Conservation (phyloP, 1,140 invertebrate genomes). For the Ostrea edulis region DNA sequence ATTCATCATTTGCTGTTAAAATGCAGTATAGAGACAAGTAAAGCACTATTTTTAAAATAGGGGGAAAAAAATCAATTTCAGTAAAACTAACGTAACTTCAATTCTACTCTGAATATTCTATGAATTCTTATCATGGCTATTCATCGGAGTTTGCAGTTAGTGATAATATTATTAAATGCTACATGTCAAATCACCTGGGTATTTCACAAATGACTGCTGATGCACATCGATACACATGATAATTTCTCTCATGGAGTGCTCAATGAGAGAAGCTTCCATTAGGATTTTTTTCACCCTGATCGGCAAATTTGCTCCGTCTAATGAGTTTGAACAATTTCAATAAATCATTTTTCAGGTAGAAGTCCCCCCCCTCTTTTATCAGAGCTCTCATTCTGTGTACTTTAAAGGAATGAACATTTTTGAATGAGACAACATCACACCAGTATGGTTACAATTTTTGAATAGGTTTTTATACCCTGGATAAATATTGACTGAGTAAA, state of each 20-base stretch:
- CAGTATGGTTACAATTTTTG: slow-evolving; percentile 19
- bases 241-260: slow-evolving; percentile 14
- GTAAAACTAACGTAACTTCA: slow-evolving; percentile 18
- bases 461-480: slow-evolving; percentile 15
- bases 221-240: slow-evolving; percentile 28
- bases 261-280: not conserved
- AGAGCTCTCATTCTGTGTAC: slow-evolving; percentile 11
- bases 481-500: slow-evolving; percentile 53
- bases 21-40: not conserved
- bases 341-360: not conserved
- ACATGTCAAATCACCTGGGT: slow-evolving; percentile 31
- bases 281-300: slow-evolving; percentile 21
- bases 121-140: slow-evolving; percentile 22
- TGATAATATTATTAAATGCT: slow-evolving; percentile 40
- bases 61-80: slow-evolving; percentile 3
- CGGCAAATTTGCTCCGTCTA: slow-evolving; percentile 5
- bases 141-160: not conserved
- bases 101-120: slow-evolving; percentile 16
- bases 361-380: not conserved
- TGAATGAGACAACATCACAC: slow-evolving; percentile 22
- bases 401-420: slow-evolving; percentile 13
- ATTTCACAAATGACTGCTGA: slow-evolving; percentile 24
- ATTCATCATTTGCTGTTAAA: not conserved
- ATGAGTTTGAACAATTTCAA: slow-evolving; percentile 35
- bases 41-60: not conserved